A percentile compares a stretch with the other conserved stretches of the same genome.
Conservation (phyloP, 2,888 invertebrate species). For the Alviniconcha strummeri region DNA sequence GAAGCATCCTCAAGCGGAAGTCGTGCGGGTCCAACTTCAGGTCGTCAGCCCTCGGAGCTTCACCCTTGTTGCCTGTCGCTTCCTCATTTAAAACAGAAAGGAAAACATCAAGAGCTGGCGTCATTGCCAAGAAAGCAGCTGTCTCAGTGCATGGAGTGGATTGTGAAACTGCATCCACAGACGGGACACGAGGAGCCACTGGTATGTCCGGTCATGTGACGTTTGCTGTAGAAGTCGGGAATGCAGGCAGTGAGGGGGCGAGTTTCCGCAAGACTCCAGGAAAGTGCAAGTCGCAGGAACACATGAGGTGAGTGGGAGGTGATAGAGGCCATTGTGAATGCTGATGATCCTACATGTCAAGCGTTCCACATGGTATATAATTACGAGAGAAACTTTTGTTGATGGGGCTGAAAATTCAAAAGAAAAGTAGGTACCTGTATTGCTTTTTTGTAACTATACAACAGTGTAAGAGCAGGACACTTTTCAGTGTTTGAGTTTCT, state of each 20-base stretch:
- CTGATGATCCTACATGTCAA: neutral
- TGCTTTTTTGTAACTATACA: neutral
- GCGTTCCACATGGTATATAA: neutral
- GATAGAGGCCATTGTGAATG: neutral
- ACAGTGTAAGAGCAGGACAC: neutral
- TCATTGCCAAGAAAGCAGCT: neutral
- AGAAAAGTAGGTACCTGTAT: neutral
- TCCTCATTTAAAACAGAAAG: neutral
- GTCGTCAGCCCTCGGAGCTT: neutral
- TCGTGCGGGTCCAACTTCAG: neutral
- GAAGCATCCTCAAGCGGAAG: conserved; percentile 4
- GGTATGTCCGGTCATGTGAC: neutral
- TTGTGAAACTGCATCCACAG: neutral
- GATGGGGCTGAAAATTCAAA: neutral
- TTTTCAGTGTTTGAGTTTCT: neutral
- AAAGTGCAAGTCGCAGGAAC: neutral
- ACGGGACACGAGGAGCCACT: too few relatives aligned
- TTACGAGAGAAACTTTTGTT: neutral
- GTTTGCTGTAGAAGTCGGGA: neutral
- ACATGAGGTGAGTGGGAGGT: conserved; percentile 3
- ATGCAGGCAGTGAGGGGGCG: neutral
- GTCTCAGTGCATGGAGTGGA: neutral
- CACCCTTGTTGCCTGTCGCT: neutral
- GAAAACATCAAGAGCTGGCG: neutral
- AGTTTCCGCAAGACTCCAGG: conserved; percentile 16